These are phyloP conservation scores for Spilarctia lutea DNA, from an alignment of 2,888 invertebrate genomes.

Conservation along the genomic window DNA sequence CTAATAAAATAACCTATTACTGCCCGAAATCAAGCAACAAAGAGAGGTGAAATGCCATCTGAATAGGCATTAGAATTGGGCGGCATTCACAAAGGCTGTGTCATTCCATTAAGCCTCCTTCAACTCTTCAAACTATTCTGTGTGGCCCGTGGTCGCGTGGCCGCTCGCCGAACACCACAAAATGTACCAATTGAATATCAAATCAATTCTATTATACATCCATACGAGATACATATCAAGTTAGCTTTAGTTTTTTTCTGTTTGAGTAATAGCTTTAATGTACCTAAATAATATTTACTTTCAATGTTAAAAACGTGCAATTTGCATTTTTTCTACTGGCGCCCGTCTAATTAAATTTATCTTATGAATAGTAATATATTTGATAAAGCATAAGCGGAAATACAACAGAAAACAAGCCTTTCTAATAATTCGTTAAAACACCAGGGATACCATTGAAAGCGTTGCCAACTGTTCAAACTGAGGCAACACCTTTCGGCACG, in stretches of 20 bases:
- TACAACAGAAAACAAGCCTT: slow-evolving; percentile 55
- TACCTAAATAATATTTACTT: slow-evolving; percentile 43
- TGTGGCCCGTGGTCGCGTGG: slow-evolving; percentile 84
- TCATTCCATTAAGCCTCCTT: slow-evolving; percentile 86
- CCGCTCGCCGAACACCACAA: slow-evolving; percentile 57
- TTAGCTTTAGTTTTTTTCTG: slow-evolving; percentile 56
- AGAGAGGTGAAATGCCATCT: slow-evolving; percentile 85
- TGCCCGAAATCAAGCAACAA: slow-evolving; percentile 86
- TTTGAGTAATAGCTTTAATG: slow-evolving; percentile 48
- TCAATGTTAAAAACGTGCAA: slow-evolving; percentile 30
- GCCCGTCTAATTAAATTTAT: slow-evolving; percentile 18
- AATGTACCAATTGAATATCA: slow-evolving; percentile 78
- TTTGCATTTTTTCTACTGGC: slow-evolving; percentile 28
- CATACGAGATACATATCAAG: slow-evolving; percentile 56
- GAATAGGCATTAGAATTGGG: slow-evolving; percentile 87
- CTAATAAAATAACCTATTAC: slow-evolving; percentile 86
- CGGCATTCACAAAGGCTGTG: slow-evolving; percentile 85
- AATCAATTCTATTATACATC: slow-evolving; percentile 81
- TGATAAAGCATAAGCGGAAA: slow-evolving; percentile 44
- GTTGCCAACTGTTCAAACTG: slow-evolving; percentile 82
- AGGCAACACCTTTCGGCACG: slow-evolving; percentile 78
- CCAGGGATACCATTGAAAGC: slow-evolving; percentile 63
- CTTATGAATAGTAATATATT: slow-evolving; percentile 9
- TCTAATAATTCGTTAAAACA: slow-evolving; percentile 68
- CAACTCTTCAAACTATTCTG: slow-evolving; percentile 79